Evolutionary conservation across 2,113 vertebrate species (phyloP), one percentile per base, ranked within the genome.

Genomic region (Nothobranchius furzeri): DNA sequence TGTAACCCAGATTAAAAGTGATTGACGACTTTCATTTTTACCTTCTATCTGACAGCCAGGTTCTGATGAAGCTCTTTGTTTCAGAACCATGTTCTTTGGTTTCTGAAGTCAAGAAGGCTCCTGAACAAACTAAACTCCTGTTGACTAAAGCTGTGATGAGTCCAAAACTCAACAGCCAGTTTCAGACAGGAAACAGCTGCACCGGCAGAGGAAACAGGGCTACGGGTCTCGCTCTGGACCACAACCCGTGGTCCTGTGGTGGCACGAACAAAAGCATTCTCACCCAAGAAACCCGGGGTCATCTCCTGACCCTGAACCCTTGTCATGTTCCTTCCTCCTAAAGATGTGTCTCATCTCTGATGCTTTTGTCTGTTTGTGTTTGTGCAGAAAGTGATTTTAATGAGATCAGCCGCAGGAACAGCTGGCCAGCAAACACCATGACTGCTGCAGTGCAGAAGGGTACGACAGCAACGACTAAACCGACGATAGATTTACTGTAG

Each of bases 121-220:
- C 30, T 30, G 62, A 57, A 63, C 64, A 77, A 59, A 68, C 48
- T 53, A 49, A 62, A 46, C 66, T 73, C 60, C 55, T 37, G 67
- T 73, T 72, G 69, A 80, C 69, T 69, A 80, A 58, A 75, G 71
- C 51, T 55, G 30, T 50, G 47, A 75, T 10, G 48, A 82, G 76
- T 79, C 79, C 64, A 75, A 80, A 82, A 76, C 80, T 79, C 73
- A 89, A 86, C 86, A 88, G 85, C 77, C 73, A 85, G 82, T 90
- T 91, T 87, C 86, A 91, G 88, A 90, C 87, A 93, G 92, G 92
- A 93, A 92, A 78, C 91, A 93, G 92, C 91, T 93, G 92, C 89
- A 86, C 75, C 60, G 80, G 73, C 65, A 73, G 64, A 92, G 92
- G 91, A 94, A 92, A 67, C 50, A 75, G 79, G 81, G 78, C 57